Percentiles rank a stretch among this genome's conserved stretches.
These are phyloP conservation scores for Heliconius ismenius DNA, from an alignment of 2,888 invertebrate species.

Conservation along the genomic window DNA sequence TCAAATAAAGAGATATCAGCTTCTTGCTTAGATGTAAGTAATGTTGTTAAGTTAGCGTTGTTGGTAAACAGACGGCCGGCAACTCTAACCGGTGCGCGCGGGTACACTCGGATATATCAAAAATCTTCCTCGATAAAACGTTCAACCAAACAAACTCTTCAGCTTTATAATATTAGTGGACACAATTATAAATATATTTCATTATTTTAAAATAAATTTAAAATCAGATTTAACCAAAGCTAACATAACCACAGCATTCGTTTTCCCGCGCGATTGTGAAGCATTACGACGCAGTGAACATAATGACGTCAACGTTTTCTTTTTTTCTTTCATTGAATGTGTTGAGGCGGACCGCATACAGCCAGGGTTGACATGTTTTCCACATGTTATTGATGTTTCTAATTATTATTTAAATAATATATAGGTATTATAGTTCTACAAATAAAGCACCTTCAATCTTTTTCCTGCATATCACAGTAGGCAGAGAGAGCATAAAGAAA, in stretches of 20 bases:
- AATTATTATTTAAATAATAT: too few relatives aligned
- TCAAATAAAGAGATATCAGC: conserved; percentile 9
- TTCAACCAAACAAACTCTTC: too few relatives aligned
- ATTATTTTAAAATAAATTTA: conserved; percentile 1
- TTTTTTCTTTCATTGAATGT: conserved; percentile 25
- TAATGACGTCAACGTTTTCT: conserved; percentile 31
- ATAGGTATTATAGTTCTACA: too few relatives aligned
- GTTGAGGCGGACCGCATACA: conserved; percentile 21
- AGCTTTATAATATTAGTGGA: too few relatives aligned
- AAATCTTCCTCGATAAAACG: too few relatives aligned
- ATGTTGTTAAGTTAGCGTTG: not conserved
- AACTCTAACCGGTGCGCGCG: too few relatives aligned
- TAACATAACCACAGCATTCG: conserved; percentile 1
- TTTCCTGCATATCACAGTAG: too few relatives aligned
- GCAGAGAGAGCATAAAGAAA: too few relatives aligned
- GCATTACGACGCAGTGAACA: conserved; percentile 13
- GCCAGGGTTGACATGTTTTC: conserved; percentile 11
- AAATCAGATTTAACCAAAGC: not conserved
- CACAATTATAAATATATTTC: not conserved
- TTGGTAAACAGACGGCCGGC: too few relatives aligned
- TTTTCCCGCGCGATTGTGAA: conserved; percentile 17
- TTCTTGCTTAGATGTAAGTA: not conserved
- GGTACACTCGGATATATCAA: too few relatives aligned
- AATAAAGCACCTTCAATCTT: too few relatives aligned
- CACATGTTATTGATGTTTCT: not conserved